Base-by-base conservation (phyloP, 2,113 vertebrate genomes). In the Cricetomys ansorgei region DNA sequence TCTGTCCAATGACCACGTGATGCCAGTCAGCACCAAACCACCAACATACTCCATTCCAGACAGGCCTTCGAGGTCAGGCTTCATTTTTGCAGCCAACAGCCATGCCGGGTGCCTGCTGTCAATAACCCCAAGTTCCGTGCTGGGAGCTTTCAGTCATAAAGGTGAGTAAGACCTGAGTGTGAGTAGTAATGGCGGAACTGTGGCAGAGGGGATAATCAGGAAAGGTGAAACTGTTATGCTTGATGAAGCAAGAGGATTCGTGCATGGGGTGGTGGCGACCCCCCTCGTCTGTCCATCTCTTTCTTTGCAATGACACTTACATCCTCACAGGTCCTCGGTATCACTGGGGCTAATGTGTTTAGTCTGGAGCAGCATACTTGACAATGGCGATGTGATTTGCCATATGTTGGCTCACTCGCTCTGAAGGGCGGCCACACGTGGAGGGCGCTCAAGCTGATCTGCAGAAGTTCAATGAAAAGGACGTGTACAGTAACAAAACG, bases 251-350 rank as follows among this genome's bases (percentile, higher is more conserved):
- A 29, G 45, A 29, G 31, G 27, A 64, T 31, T 7, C n/a, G 11
- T 29, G 57, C 23, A 11, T 3, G 29, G 15, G 1, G 1, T 16
- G 1, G 37, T 34, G 37, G 23, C 15, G 43, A 29, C 45, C 0
- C 7, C n/a, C n/a, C 7, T 31, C 6, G 7, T 3, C 75, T 59
- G 29, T 17, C 4, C 16, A 3, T 17, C 25, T 13, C 17, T 40
- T 4, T 40, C 76, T 91, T 62, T 53, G 21, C n/a, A 23, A 45
- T 29, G 57, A 3, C 50, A 69, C 2, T 53, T 11, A 16, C 6
- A 15, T 25, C 7, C 55, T 59, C 10, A 69, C 2, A 23, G 13
- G 9, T 59, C 43, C 69, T 17, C 15, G 1, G 3, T 7, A 45
- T 7, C 3, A 9, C 23, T 7, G 37, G 43, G 16, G 23, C 72